Percentiles rank a stretch among this genome's conserved stretches.
phyloP scores from a whole-genome alignment of 2,113 vertebrate genomes.

The Rhinichthys klamathensis region DNA sequence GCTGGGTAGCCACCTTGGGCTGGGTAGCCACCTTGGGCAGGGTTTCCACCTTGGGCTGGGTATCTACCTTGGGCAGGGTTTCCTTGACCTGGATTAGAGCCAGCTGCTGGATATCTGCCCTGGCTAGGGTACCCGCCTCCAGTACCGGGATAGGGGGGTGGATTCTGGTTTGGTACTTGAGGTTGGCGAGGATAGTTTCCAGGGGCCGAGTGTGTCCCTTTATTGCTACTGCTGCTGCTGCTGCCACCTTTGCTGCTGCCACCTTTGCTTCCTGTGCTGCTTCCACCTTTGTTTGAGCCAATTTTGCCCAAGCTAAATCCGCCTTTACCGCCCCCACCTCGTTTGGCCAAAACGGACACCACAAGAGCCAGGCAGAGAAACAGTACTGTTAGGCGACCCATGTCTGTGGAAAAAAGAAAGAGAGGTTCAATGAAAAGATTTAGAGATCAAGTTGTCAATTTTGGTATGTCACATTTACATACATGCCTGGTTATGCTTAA shows the following conservation, averaged over 20 bases:
- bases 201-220: constrained; percentile 46
- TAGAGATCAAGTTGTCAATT: background rate
- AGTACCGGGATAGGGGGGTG: constrained; percentile 57
- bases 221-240: constrained; percentile 42
- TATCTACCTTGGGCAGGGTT: constrained; percentile 54
- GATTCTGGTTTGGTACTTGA: constrained; percentile 68
- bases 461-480: background rate
- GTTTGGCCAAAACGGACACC: constrained; percentile 18
- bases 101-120: constrained; percentile 59
- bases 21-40: constrained; percentile 44
- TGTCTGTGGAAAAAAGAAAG: constrained; percentile 38
- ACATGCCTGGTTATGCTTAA: background rate
- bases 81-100: constrained; percentile 56
- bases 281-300: constrained; percentile 42
- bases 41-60: constrained; percentile 36
- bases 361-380: constrained; percentile 48
- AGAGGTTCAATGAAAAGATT: background rate
- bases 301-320: constrained; percentile 50
- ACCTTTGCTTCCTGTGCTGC: constrained; percentile 46
- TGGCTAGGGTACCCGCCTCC: constrained; percentile 50
- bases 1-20: constrained; percentile 36
- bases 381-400: constrained; percentile 51
- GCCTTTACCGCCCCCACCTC: constrained; percentile 44
- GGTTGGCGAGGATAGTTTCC: constrained; percentile 58
- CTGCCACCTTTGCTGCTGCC: constrained; percentile 16